phyloP scores from a whole-genome alignment of 2,888 invertebrate species.

The Pterostichus madidus region DNA sequence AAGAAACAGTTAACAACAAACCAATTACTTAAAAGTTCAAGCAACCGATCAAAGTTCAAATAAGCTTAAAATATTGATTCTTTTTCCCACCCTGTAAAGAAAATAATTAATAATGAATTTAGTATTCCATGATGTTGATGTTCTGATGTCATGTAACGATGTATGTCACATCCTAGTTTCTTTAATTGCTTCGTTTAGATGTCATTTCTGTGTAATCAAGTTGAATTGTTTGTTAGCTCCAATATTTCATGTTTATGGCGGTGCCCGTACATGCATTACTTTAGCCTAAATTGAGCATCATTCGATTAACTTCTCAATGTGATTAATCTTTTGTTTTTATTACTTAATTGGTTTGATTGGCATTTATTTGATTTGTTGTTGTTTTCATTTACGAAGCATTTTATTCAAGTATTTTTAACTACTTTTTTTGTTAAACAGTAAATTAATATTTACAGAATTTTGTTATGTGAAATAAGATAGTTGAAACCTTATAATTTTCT shows the following conservation, averaged over 20 bases:
- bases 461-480: conserved; percentile 3
- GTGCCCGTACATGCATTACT: too few species aligned
- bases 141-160: too few species aligned
- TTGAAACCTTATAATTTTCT: conserved; percentile 34
- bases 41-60: too few species aligned
- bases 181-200: conserved; percentile 23
- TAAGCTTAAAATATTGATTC: too few species aligned
- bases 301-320: conserved; percentile 19
- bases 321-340: conserved; percentile 34
- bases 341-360: conserved; percentile 20
- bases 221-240: conserved; percentile 9
- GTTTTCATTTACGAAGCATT: conserved; percentile 23
- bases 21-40: too few species aligned
- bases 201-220: neutral
- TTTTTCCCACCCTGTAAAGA: too few species aligned
- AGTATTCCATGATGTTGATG: too few species aligned
- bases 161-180: too few species aligned
- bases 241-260: too few species aligned
- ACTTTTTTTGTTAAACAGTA: neutral
- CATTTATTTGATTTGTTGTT: neutral
- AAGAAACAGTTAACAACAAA: too few species aligned
- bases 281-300: conserved; percentile 8
- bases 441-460: neutral
- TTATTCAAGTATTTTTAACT: neutral
- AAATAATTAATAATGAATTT: too few species aligned